A percentile compares a stretch with the other conserved stretches of the same genome.
Evolutionary conservation across 2,797 vertebrate species (phyloP).

Genomic region (Enteromius fasciolatus): DNA sequence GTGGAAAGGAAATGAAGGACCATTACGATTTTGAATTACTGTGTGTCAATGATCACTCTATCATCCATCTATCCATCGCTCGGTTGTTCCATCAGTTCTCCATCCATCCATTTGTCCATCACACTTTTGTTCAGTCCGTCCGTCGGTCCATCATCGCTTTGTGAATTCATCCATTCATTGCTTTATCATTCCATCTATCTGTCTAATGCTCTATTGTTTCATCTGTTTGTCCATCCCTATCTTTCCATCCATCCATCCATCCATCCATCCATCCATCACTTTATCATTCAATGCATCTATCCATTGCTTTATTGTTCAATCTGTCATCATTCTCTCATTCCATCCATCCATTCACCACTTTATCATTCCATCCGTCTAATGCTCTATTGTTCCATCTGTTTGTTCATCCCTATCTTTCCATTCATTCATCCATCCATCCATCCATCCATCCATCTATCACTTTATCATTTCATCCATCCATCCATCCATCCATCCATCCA

Average conservation of each 20-base stretch:
- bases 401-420: too few relatives aligned
- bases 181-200: not conserved
- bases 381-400: not conserved
- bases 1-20: not conserved
- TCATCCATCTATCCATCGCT: not conserved
- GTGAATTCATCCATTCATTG: not conserved
- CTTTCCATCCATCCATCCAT: not conserved
- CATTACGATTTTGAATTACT: not conserved
- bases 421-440: not conserved
- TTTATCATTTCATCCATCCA: too few relatives aligned
- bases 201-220: not conserved
- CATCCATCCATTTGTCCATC: not conserved
- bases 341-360: not conserved
- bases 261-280: not conserved
- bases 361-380: not conserved
- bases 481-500: not conserved
- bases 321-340: accelerated
- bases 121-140: too few relatives aligned
- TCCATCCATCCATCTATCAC: not conserved
- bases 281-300: not conserved
- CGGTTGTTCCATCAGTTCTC: not conserved
- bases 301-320: not conserved
- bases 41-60: not conserved
- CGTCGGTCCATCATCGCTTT: too few relatives aligned
- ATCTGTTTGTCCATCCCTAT: too few relatives aligned